A percentile compares a stretch with the other conserved stretches of the same genome.
These are phyloP conservation scores for Pyrocephalus nanus DNA, from an alignment of 2,797 vertebrate species.

Conservation along the genomic window DNA sequence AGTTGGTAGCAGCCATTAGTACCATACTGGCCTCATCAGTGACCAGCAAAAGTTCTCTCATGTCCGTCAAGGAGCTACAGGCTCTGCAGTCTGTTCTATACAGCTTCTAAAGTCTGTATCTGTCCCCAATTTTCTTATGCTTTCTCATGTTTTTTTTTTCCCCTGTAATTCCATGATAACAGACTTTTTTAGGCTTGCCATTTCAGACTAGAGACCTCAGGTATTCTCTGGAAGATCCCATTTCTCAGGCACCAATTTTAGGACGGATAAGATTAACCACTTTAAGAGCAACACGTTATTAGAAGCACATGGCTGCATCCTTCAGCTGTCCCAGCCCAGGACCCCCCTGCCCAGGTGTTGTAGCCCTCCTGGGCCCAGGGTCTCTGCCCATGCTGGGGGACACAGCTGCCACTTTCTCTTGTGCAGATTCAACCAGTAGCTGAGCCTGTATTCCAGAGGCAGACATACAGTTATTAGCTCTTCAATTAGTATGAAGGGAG, in stretches of 20 bases:
- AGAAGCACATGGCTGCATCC: fast-evolving
- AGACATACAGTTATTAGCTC: neutral
- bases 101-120: neutral
- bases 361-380: fast-evolving
- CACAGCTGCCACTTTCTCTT: fast-evolving
- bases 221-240: neutral
- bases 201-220: neutral
- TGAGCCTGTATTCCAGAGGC: neutral
- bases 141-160: fast-evolving
- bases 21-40: fast-evolving
- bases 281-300: neutral
- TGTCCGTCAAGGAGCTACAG: neutral
- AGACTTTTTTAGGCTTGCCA: neutral
- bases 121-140: fast-evolving
- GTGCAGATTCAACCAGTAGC: neutral
- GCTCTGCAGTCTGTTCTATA: neutral
- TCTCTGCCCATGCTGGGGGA: neutral
- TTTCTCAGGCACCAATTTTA: neutral
- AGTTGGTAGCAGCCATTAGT: neutral
- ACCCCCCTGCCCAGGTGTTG: neutral
- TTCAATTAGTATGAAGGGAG: fast-evolving
- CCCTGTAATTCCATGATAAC: neutral
- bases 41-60: neutral
- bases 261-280: neutral
- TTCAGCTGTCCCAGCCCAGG: neutral